phyloP scores from a whole-genome alignment of 2,797 vertebrate species.

The Sebastes iracundus region DNA sequence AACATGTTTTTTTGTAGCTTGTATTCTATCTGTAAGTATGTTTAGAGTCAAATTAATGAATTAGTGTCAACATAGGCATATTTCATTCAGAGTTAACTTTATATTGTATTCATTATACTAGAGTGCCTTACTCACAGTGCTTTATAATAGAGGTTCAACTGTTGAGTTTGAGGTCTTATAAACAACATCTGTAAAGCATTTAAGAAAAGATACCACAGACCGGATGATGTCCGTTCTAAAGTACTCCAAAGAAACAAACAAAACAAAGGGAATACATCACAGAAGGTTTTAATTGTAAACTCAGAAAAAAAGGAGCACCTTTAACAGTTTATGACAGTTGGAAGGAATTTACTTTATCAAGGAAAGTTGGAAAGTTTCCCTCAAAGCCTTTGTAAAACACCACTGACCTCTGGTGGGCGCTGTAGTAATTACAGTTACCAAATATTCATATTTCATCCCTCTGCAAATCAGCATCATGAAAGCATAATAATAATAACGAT shows the following conservation, averaged over 20 bases:
- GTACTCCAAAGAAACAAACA: not conserved
- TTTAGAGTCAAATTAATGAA: too few relatives aligned
- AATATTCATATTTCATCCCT: too few relatives aligned
- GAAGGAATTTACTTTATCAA: not conserved
- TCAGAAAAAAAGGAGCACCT: not conserved
- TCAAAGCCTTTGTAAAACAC: not conserved
- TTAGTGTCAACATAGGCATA: too few relatives aligned
- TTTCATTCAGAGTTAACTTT: too few relatives aligned
- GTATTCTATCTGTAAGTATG: too few relatives aligned
- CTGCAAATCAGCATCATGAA: too few relatives aligned
- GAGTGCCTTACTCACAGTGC: not conserved
- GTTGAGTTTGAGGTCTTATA: not conserved
- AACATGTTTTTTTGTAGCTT: too few relatives aligned
- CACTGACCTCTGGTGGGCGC: conserved; percentile 4
- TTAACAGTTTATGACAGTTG: not conserved
- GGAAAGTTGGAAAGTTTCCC: not conserved
- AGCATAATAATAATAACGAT: too few relatives aligned
- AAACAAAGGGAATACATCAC: not conserved
- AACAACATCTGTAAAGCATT: not conserved
- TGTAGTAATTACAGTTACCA: not conserved
- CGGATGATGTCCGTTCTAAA: not conserved
- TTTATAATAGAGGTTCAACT: not conserved
- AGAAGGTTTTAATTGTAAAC: not conserved
- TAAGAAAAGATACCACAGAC: not conserved
- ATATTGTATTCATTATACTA: not conserved